Base-by-base conservation (phyloP, 37 sponge, comb jelly and placozoan species). In the Halisarca cf. caerulea region DNA sequence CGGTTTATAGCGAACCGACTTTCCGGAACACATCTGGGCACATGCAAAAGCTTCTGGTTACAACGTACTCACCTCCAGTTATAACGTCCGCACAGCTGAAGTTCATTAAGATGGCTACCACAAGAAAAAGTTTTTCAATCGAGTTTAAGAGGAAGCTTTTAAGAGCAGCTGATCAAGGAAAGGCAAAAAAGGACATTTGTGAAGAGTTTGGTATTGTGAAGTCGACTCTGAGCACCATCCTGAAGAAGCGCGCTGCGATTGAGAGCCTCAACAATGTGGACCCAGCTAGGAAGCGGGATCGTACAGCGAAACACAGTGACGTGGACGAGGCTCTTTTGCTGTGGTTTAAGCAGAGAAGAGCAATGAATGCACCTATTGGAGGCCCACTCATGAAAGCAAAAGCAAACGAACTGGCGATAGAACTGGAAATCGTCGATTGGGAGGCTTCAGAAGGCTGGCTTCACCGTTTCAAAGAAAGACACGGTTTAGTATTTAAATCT, bases 21-120 rank as follows among this genome's bases (percentile, higher is more conserved):
- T 32, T 7, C 5, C 7, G 32, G 32, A 71, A 36, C 72, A 15
- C 7, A 6, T 62, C 15, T 28, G 18, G 7, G 18, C 5, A 8
- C 64, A 28, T 62, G 6, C 30, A 33, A 8, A 34, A 34, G 4
- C 39, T 33, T 20, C 39, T 18, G 39, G 14, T 71, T 71, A 71
- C 40, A 71, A 15, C 72, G 72, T 28, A 71, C 40, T 5, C n/a
- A 62, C 64, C 15, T 62, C 64, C 64, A n/a, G 64, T 62, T 62
- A 62, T 62, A 62, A 62, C 64, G 64, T 20, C 6, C 64, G 25
- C 15, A 23, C 15, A 7, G 15, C 9, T 47, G 9, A 11, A 14
- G 51, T 14, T 14, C 11, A 47, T 6, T 47, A 47, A n/a, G n/a
- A 62, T 62, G 64, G 64, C 64, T 6, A 7, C 64, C 64, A 62